Evolutionary conservation across 2,797 vertebrate species (phyloP).

Genomic region (Gastrophryne carolinensis): DNA sequence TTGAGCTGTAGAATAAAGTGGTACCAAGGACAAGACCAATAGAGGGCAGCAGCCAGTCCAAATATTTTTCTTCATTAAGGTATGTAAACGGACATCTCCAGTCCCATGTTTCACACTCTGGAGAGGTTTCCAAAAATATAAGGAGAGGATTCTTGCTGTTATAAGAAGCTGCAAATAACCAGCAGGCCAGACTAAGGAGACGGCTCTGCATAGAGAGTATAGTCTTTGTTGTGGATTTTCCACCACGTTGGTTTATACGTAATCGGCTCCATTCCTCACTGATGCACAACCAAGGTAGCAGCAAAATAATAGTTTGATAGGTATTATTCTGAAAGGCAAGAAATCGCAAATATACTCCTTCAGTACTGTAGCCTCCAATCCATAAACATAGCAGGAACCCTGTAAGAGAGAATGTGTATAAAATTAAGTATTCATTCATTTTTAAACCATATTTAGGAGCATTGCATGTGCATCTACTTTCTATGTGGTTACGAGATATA

Average conservation of each 20-base stretch:
- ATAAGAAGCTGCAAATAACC: constrained; percentile 54
- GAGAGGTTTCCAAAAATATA: constrained; percentile 46
- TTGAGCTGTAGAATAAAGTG: background rate
- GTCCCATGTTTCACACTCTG: background rate
- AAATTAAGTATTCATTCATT: too few relatives aligned
- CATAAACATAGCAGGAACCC: constrained; percentile 10
- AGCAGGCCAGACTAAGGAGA: constrained; percentile 69
- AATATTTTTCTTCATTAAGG: background rate
- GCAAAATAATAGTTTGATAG: constrained; percentile 66
- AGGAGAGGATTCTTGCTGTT: constrained; percentile 42
- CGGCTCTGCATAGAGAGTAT: constrained; percentile 55
- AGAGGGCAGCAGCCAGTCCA: constrained; percentile 10
- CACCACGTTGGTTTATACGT: background rate
- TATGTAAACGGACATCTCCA: constrained; percentile 13
- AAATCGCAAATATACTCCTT: constrained; percentile 69
- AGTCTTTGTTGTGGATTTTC: constrained; percentile 62
- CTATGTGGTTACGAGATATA: too few relatives aligned
- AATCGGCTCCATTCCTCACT: constrained; percentile 58
- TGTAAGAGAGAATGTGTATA: constrained; percentile 16
- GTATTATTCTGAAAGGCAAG: constrained; percentile 72
- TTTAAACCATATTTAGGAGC: too few relatives aligned
- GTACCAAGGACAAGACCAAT: constrained; percentile 23
- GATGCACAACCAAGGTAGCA: constrained; percentile 66
- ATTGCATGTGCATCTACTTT: too few relatives aligned
- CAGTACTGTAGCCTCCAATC: constrained; percentile 33